These are phyloP conservation scores for Mantis religiosa DNA, from an alignment of 2,888 invertebrate genomes.

Conservation along the genomic window DNA sequence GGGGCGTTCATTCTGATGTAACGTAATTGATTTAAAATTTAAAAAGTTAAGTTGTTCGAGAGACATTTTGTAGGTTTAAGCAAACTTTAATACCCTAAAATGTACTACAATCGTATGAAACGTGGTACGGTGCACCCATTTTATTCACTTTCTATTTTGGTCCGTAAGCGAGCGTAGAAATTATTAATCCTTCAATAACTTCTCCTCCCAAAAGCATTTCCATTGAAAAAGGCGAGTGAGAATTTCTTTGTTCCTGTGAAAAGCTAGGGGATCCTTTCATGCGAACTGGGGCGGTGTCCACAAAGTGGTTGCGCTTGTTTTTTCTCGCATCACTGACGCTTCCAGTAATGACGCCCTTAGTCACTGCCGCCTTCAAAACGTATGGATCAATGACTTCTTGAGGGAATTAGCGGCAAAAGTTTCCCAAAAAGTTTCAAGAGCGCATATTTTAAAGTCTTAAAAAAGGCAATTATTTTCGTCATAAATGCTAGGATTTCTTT, in stretches of 20 bases:
- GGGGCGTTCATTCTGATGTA: too few relatives aligned
- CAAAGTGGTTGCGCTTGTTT: not conserved
- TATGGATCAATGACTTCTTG: not conserved
- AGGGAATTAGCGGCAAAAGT: not conserved
- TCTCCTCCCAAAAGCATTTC: not conserved
- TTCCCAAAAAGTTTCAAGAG: not conserved
- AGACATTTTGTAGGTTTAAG: too few relatives aligned
- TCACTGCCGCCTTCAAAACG: not conserved
- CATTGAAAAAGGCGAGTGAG: not conserved
- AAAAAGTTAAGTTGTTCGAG: too few relatives aligned
- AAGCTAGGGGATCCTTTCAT: not conserved
- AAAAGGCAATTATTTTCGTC: not conserved
- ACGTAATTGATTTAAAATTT: too few relatives aligned
- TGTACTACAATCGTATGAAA: not conserved
- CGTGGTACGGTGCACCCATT: not conserved
- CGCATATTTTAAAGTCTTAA: not conserved
- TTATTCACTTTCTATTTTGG: not conserved
- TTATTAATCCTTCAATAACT: not conserved
- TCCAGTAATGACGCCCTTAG: not conserved
- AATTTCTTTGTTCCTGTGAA: not conserved
- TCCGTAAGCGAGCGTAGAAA: not conserved
- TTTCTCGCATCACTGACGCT: not conserved
- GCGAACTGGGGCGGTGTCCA: not conserved
- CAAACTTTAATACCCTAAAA: too few relatives aligned
- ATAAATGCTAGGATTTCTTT: too few relatives aligned